Base-by-base conservation (phyloP, 2,113 vertebrate species). In the Chelonoidis abingdonii region DNA sequence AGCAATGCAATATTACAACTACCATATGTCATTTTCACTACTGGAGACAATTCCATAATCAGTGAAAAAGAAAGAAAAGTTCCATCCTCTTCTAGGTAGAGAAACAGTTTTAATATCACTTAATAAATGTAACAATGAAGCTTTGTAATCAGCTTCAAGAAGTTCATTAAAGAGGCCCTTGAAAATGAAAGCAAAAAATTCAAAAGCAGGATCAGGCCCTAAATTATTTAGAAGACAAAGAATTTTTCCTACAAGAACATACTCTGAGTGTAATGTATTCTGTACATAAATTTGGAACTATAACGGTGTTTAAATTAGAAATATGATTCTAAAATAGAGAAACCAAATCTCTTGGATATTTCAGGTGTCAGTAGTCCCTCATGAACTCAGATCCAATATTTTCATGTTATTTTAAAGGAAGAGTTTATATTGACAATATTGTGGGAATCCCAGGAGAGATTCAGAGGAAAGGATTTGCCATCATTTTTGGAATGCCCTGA, bases 11-110 rank as follows among this genome's bases (percentile, higher is more conserved):
- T 13, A 87, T 0, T 52, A 72, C 44, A 50, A 53, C 8, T 78
- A 78, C 10, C 24, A n/a, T 0, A 4, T 0, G 0, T 53, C 47
- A 80, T 3, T 81, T 65, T 87, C 75, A 84, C 83, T 35, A 47
- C 12, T 50, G 44, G 78, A 90, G 47, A 6, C 25, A 62, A 50
- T 29, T 88, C 80, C n/a, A 78, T 85, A 83, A 1, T n/a, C 80
- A 86, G 54, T 80, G 24, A 72, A 92, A 86, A 47, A 65, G 41
- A 84, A 62, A 76, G 86, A 41, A 47, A 88, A 82, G 88, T 94
- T 88, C n/a, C 69, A 90, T 41, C n/a, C 19, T 72, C 19, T 72
- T n/a, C 17, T 22, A 72, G 19, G 62, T 19, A 65, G 31, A 17
- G 29, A 69, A 72, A 72, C 65, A 38, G 65, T 38, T 72, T 21